Evolutionary conservation across 1,140 invertebrate species (phyloP), one percentile per base, ranked within the genome.

Genomic region (Brachionus manjavacas): DNA sequence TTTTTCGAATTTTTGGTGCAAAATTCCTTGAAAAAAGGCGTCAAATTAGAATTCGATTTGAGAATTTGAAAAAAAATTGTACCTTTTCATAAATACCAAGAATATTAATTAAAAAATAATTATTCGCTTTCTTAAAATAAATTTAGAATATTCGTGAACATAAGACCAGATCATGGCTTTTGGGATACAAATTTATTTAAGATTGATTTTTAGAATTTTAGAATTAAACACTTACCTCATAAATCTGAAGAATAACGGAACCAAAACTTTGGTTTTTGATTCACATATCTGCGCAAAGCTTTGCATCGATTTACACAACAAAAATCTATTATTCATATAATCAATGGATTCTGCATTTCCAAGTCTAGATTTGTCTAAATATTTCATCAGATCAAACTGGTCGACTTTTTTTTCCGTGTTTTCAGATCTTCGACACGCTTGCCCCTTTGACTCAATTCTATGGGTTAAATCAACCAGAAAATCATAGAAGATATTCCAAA

Each of bases 271-370:
- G 87, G 95, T 95, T 87, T 92, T 94, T 0, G 91, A 89, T 88
- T 96, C 94, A 86, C 92, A 93, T 2, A 94, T 91, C 85, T 93
- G 91, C 4, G 93, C 90, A 87, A 95, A 94, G 84, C 91, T 88
- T 3, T 90, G 89, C 92, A 97, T 93, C 49, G 92, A 91, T 88
- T 94, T 93, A 92, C 95, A 95, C 0, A 97, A 87, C 39, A 95
- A 90, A 52, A 93, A 90, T 86, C 94, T 92, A 87, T 94, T 94
- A 88, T 95, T 95, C 12, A 91, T 87, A 85, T 92, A 90, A 89
- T 95, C 94, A 23, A 87, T 85, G n/a, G 28, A 25, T 8, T 28
- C 20, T 2, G 39, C 20, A 16, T 55, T 64, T 20, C 14, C 76
- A 11, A 52, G 31, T 80, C 43, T 80, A 16, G 8, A 64, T 12